Conservation (phyloP, 1,140 invertebrate genomes). For the Atta colombica region DNA sequence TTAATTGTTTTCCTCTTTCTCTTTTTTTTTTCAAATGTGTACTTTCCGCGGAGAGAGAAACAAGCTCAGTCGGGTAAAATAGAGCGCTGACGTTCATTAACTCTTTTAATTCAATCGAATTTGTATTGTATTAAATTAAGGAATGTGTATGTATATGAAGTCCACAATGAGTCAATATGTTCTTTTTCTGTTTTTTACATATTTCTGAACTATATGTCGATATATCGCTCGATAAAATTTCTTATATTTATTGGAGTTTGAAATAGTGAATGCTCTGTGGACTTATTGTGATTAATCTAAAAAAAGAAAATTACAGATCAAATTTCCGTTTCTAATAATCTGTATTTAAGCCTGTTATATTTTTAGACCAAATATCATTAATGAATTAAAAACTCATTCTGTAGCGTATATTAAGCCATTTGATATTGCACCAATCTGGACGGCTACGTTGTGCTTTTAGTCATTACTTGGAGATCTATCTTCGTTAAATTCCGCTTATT, state of each 20-base stretch:
- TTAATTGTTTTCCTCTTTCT: constrained; percentile 1
- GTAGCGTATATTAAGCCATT: neutral
- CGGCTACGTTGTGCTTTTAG: constrained; percentile 20
- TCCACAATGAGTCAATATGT: neutral
- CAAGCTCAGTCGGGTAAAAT: neutral
- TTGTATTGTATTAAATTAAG: neutral
- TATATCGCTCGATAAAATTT: neutral
- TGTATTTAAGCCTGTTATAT: constrained; percentile 34
- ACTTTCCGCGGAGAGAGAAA: neutral
- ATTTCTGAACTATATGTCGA: too few species aligned
- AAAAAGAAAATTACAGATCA: neutral
- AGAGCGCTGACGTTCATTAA: constrained; percentile 6
- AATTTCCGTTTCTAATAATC: constrained; percentile 14
- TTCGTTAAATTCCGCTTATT: constrained; percentile 17
- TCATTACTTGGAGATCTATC: constrained; percentile 21
- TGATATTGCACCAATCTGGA: constrained; percentile 48
- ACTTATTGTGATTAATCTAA: neutral
- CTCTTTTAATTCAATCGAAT: neutral
- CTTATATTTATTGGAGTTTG: neutral
- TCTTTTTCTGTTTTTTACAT: neutral
- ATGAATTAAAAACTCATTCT: constrained; percentile 69
- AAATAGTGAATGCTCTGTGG: neutral
- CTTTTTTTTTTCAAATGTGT: neutral
- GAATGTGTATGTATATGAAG: neutral
- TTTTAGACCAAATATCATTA: constrained; percentile 1